phyloP scores from a whole-genome alignment of 2,113 vertebrate species.

The Archilochus colubris region DNA sequence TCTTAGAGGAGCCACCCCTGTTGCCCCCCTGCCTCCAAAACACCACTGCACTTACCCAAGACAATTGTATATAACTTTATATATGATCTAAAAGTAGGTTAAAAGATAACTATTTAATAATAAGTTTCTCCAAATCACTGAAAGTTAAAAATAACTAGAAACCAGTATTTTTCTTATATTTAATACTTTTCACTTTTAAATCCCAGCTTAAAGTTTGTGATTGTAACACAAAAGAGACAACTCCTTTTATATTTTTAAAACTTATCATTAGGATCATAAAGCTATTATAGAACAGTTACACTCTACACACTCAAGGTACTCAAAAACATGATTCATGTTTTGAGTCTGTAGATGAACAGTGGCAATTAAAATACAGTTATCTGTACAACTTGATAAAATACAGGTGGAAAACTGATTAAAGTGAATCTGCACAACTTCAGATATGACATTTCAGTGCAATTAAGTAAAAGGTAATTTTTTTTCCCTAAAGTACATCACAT shows the following conservation, averaged over 20 bases:
- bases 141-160: slow-evolving; percentile 30
- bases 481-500: neutral
- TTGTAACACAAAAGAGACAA: slow-evolving; percentile 77
- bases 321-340: slow-evolving; percentile 79
- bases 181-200: slow-evolving; percentile 81
- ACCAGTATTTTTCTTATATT: slow-evolving; percentile 67
- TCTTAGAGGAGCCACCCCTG: no score
- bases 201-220: slow-evolving; percentile 77
- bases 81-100: neutral
- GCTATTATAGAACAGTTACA: slow-evolving; percentile 80
- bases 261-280: slow-evolving; percentile 79
- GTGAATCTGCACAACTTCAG: slow-evolving; percentile 71
- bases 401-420: slow-evolving; percentile 70
- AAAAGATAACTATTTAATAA: neutral
- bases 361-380: slow-evolving; percentile 70
- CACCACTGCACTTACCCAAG: no score
- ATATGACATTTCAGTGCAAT: slow-evolving; percentile 69
- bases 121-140: neutral
- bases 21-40: no score
- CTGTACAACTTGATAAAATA: slow-evolving; percentile 77
- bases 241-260: slow-evolving; percentile 62
- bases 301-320: slow-evolving; percentile 78
- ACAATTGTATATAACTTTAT: neutral
- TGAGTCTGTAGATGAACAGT: slow-evolving; percentile 74
- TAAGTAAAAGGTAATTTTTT: neutral